Evolutionary conservation across 1,140 invertebrate genomes (phyloP), one percentile per base, ranked within the genome.

Genomic region (Asobara japonica): DNA sequence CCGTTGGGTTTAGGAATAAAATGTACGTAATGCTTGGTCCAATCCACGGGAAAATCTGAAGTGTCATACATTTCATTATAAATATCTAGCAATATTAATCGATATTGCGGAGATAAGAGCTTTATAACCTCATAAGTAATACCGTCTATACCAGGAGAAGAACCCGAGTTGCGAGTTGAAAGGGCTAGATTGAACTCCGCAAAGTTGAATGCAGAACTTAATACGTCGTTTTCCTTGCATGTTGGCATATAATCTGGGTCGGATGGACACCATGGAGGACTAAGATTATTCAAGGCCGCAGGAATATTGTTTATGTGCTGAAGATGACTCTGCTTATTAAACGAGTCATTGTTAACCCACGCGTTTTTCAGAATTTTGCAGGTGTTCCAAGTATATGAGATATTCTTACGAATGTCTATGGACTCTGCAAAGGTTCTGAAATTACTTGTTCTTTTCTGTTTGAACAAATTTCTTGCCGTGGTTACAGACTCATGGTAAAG

Each of bases 81-180:
- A 2, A 65, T 65, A 18, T 65, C 31, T 16, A 65, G 16, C n/a
- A 65, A 18, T 16, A 31, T 16, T 11, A 33, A n/a, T 31, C 10
- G 3, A 4, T 5, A 16, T 20, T 67, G 3, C 30, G 2, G 7
- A 18, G 20, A 10, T 33, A n/a, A 30, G 51, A 6, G 5, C 10
- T 33, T 33, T 33, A 33, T 33, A 6, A 33, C 10, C 10, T 33
- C n/a, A n/a, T 45, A 69, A 18, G 51, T 20, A 13, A 69, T 69
- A 2, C 67, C 67, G 27, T 69, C 67, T 13, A 69, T 51, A 27
- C 67, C 67, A 3, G 67, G 67, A 16, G 5, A 7, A 8, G 67
- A 69, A 16, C 20, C 30, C 7, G 18, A 1, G 5, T 69, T 69
- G n/a, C 30, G 3, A 20, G 20, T 3, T 10, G 10, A 7, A 3